A percentile compares a stretch with the other conserved stretches of the same genome.
phyloP scores from a whole-genome alignment of 2,113 vertebrate species.

The Galeopterus variegatus region DNA sequence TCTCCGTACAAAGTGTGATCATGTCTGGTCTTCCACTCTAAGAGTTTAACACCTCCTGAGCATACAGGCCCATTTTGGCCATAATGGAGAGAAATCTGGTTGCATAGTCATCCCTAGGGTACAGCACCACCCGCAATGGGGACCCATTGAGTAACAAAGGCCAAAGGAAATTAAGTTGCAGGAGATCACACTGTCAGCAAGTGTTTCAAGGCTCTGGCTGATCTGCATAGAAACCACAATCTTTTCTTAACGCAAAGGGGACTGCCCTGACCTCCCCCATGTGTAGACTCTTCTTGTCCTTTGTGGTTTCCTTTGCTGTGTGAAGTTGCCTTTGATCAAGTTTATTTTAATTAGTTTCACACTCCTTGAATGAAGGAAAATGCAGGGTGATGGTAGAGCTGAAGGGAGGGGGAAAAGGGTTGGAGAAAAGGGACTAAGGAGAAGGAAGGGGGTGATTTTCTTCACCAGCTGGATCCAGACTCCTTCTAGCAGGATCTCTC shows the following conservation, averaged over 20 bases:
- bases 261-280: background rate
- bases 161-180: background rate
- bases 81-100: background rate
- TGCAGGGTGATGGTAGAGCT: background rate
- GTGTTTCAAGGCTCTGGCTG: background rate
- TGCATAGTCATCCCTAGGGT: background rate
- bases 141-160: background rate
- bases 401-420: background rate
- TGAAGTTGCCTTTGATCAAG: background rate
- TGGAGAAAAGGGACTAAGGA: background rate
- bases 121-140: background rate
- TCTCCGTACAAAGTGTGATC: background rate
- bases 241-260: background rate
- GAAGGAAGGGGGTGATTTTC: background rate
- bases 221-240: background rate
- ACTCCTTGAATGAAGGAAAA: background rate
- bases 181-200: background rate
- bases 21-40: background rate
- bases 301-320: background rate
- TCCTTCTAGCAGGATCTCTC: background rate
- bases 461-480: background rate
- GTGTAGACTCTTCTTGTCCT: background rate
- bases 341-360: constrained; percentile 13
- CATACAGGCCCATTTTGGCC: background rate
- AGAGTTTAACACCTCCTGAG: background rate